These are phyloP conservation scores for Eulithis testata DNA, from an alignment of 2,888 invertebrate species.

Conservation along the genomic window DNA sequence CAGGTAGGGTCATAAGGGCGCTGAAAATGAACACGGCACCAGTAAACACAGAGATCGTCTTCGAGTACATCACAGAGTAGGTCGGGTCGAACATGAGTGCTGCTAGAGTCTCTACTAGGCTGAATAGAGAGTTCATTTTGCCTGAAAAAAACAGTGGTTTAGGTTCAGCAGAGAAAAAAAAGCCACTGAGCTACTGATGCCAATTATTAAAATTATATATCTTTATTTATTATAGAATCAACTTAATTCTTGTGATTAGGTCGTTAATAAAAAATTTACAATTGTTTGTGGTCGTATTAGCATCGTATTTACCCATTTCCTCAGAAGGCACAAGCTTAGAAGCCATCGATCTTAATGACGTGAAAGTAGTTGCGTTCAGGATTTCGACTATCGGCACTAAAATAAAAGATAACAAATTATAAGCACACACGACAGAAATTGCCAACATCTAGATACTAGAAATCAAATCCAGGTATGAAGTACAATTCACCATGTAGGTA, in stretches of 20 bases:
- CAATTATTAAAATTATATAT: no score
- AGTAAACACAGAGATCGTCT: conserved; percentile 60
- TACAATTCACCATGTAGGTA: no score
- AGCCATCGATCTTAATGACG: conserved; percentile 75
- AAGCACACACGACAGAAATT: no score
- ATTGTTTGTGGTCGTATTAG: no score
- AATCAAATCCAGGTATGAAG: no score
- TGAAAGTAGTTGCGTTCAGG: conserved; percentile 76
- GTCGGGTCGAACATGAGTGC: conserved; percentile 74
- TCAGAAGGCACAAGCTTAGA: conserved; percentile 74
- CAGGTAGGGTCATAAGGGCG: conserved; percentile 65
- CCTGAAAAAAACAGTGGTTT: conserved; percentile 52
- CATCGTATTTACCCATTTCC: conserved; percentile 66
- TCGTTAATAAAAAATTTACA: no score
- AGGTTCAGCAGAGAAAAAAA: no score
- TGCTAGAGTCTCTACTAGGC: conserved; percentile 73
- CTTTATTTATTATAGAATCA: no score
- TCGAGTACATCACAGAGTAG: conserved; percentile 67
- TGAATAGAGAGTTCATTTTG: conserved; percentile 78
- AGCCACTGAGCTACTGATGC: no score
- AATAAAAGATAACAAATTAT: conserved; percentile 40
- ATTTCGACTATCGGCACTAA: conserved; percentile 77
- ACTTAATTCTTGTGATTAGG: no score
- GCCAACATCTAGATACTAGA: no score
- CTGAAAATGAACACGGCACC: conserved; percentile 73